phyloP scores from a whole-genome alignment of 2,113 vertebrate genomes.

The Sander vitreus region DNA sequence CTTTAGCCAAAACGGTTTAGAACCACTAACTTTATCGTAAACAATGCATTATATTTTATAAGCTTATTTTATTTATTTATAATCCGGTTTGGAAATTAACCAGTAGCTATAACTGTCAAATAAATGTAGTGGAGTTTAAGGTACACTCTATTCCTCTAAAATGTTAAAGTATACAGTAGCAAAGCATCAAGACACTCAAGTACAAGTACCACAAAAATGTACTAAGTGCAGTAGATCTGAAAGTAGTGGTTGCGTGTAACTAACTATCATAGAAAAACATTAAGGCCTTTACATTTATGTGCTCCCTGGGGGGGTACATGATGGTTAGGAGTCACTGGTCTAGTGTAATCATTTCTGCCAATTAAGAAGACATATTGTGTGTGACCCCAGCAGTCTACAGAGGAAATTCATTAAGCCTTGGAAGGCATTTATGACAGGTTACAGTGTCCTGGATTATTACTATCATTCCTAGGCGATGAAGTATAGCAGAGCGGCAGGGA shows the following conservation, averaged over 20 bases:
- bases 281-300: neutral
- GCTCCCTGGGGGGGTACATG: neutral
- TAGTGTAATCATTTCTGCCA: constrained; percentile 11
- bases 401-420: constrained; percentile 51
- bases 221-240: neutral
- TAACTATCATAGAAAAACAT: neutral
- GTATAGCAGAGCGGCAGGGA: constrained; percentile 11
- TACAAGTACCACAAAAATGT: neutral
- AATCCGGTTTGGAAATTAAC: neutral
- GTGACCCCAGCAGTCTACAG: constrained; percentile 35
- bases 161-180: neutral
- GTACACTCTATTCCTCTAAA: neutral
- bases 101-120: neutral
- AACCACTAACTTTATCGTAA: neutral
- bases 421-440: constrained; percentile 62
- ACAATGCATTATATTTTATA: neutral
- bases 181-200: neutral
- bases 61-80: neutral
- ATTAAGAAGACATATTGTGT: constrained; percentile 3
- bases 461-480: constrained; percentile 59
- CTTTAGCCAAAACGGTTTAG: neutral
- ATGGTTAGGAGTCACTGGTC: neutral
- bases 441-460: constrained; percentile 64
- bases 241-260: neutral
- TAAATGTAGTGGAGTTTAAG: neutral